phyloP scores from a whole-genome alignment of 2,113 vertebrate genomes.

The Coptodon bakossiorum region DNA sequence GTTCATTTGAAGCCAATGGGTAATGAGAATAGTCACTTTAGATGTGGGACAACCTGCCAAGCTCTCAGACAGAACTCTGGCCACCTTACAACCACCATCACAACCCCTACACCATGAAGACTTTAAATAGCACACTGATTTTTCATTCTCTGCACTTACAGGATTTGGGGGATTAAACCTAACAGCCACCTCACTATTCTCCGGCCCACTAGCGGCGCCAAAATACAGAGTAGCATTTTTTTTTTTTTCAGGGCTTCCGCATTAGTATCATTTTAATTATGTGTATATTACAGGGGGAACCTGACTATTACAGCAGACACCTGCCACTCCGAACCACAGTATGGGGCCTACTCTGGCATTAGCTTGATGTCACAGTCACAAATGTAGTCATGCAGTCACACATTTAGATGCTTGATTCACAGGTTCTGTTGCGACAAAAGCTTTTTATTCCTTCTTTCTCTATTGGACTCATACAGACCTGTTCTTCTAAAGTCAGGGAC shows the following conservation, averaged over 20 bases:
- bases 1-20: not conserved
- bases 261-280: constrained; percentile 23
- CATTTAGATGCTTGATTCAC: not conserved
- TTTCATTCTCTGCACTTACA: constrained; percentile 30
- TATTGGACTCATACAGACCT: not conserved
- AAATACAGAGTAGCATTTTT: constrained; percentile 12
- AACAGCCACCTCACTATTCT: constrained; percentile 43
- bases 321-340: constrained; percentile 12
- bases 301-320: constrained; percentile 51
- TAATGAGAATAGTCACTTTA: not conserved
- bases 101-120: not conserved
- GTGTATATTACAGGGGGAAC: constrained; percentile 46
- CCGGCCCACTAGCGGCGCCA: constrained; percentile 2
- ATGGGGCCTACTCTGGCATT: constrained; percentile 25
- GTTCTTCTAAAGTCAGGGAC: not conserved
- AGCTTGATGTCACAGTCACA: not conserved
- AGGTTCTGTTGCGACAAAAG: not conserved
- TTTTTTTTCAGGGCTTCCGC: constrained; percentile 4
- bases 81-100: not conserved
- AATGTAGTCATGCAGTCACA: not conserved
- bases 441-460: not conserved
- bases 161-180: constrained; percentile 51
- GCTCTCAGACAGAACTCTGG: not conserved
- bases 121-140: constrained; percentile 22
- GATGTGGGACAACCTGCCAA: not conserved